These are phyloP conservation scores for Poecilus cupreus DNA, from an alignment of 2,888 invertebrate species.

Conservation along the genomic window DNA sequence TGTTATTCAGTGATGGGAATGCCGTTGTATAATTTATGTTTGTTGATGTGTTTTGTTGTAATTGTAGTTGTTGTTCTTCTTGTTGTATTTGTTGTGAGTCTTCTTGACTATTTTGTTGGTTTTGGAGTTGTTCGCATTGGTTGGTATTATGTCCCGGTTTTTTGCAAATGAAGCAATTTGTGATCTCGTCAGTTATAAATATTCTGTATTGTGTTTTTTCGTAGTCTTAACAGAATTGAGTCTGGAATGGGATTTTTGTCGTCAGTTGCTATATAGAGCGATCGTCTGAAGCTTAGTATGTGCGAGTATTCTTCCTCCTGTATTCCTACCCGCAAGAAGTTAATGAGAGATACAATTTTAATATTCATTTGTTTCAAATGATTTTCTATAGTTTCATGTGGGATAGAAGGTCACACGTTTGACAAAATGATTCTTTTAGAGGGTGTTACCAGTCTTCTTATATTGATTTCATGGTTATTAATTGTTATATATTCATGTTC, in stretches of 20 bases:
- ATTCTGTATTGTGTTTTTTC: no score
- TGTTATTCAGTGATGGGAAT: neutral
- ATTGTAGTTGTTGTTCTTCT: no score
- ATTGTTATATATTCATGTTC: constrained; percentile 21
- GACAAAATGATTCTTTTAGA: constrained; percentile 50
- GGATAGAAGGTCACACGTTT: constrained; percentile 40
- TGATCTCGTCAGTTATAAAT: no score
- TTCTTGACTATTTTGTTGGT: no score
- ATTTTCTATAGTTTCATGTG: constrained; percentile 23
- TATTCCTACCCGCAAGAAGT: constrained; percentile 17
- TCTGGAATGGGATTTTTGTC: neutral
- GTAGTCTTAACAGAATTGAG: no score
- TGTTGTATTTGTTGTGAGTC: no score
- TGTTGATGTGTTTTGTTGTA: neutral
- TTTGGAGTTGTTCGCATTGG: no score
- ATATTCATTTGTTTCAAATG: neutral
- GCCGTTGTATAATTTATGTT: neutral
- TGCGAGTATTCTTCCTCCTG: constrained; percentile 9
- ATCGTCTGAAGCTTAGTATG: constrained; percentile 16
- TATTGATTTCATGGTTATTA: neutral
- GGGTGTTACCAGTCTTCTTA: constrained; percentile 30
- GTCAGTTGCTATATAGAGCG: no score
- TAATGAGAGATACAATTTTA: neutral
- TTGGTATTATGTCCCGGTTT: no score
- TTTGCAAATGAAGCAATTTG: no score